Evolutionary conservation across 2,888 invertebrate genomes (phyloP).

Genomic region (Gisinianus flammeolus): DNA sequence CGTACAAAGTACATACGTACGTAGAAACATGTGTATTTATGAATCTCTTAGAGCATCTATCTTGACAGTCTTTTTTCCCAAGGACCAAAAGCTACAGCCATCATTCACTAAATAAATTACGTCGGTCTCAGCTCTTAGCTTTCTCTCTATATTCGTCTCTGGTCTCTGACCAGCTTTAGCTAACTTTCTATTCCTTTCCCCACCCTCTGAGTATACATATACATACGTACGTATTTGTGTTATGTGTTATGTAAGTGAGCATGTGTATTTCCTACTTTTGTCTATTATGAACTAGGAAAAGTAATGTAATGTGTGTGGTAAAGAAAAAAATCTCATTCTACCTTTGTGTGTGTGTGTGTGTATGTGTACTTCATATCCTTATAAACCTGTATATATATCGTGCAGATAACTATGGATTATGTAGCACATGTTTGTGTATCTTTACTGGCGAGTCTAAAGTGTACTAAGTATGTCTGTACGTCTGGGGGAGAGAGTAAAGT

Average conservation of each 20-base stretch:
- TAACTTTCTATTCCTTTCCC: neutral
- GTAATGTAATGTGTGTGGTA: neutral
- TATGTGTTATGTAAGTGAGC: too few relatives aligned
- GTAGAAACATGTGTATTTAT: constrained; percentile 19
- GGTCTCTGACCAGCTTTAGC: neutral
- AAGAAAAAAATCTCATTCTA: neutral
- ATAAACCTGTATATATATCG: too few relatives aligned
- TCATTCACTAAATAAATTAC: constrained; percentile 30
- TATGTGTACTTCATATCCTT: too few relatives aligned
- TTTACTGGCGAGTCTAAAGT: neutral
- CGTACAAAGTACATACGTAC: neutral
- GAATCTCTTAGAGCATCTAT: constrained; percentile 15
- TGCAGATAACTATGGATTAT: too few relatives aligned
- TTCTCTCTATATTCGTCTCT: neutral
- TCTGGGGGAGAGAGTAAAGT: neutral
- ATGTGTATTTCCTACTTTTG: neutral
- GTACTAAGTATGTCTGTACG: neutral
- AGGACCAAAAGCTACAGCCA: neutral
- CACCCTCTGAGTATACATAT: too few relatives aligned
- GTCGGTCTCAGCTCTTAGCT: constrained; percentile 20
- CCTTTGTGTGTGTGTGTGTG: too few relatives aligned
- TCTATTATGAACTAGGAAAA: neutral
- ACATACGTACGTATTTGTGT: too few relatives aligned
- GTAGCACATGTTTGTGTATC: neutral
- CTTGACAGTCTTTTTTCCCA: neutral